Conservation (phyloP, 2,888 invertebrate genomes). For the Nysson spinosus region DNA sequence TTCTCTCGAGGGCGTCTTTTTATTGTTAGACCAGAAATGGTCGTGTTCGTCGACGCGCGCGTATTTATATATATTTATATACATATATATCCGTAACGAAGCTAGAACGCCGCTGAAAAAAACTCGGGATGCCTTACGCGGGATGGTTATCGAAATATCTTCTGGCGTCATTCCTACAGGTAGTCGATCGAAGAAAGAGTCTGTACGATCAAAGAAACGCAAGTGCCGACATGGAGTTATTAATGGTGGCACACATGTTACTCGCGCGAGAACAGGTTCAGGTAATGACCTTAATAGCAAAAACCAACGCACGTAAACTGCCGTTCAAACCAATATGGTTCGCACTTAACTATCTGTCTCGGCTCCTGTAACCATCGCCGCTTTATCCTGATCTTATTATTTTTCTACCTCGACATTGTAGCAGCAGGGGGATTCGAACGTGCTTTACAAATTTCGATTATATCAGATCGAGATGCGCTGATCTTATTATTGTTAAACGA, state of each 20-base stretch:
- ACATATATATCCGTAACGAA: conserved; percentile 32
- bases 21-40: conserved; percentile 46
- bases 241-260: conserved; percentile 41
- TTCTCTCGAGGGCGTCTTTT: conserved; percentile 54
- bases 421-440: no score
- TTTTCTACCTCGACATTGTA: no score
- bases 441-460: no score
- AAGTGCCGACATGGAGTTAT: conserved; percentile 41
- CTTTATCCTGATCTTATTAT: no score
- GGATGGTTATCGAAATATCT: conserved; percentile 53
- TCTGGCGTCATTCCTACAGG: conserved; percentile 38
- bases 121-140: conserved; percentile 28
- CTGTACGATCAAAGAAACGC: conserved; percentile 39
- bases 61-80: background rate
- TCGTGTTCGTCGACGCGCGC: no score
- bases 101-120: conserved; percentile 24
- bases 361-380: no score
- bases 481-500: no score
- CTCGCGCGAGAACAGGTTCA: conserved; percentile 37
- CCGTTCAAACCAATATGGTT: conserved; percentile 29
- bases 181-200: conserved; percentile 41
- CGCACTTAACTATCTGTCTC: conserved; percentile 2
- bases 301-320: conserved; percentile 43
- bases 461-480: no score
- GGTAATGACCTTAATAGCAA: conserved; percentile 51